A percentile compares a stretch with the other conserved stretches of the same genome.
Evolutionary conservation across 2,113 vertebrate genomes (phyloP).

Genomic region (Anarrhichthys ocellatus): DNA sequence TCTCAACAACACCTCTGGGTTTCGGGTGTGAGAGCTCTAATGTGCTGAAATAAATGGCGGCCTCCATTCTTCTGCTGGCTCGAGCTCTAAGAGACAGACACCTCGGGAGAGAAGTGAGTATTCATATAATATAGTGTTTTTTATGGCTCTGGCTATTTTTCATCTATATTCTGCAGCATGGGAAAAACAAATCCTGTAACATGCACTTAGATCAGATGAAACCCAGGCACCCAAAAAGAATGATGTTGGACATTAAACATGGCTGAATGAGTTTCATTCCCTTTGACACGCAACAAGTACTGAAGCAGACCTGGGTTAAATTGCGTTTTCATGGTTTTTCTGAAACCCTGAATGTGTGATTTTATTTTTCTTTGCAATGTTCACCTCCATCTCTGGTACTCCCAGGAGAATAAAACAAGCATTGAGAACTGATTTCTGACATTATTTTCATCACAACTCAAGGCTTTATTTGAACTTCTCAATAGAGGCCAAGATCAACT

Average conservation of each 20-base stretch:
- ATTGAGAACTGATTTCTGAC: neutral
- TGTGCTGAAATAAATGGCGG: slow-evolving; percentile 63
- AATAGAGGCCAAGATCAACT: neutral
- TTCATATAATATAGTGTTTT: slow-evolving; percentile 35
- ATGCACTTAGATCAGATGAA: slow-evolving; percentile 57
- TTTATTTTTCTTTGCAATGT: neutral
- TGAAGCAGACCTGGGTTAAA: slow-evolving; percentile 37
- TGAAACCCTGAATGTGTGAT: neutral
- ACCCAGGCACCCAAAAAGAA: slow-evolving; percentile 20
- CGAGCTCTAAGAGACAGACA: slow-evolving; percentile 60
- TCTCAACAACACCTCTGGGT: slow-evolving; percentile 65
- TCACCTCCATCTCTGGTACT: neutral
- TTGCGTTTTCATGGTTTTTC: slow-evolving; percentile 11
- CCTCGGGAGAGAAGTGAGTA: slow-evolving; percentile 34
- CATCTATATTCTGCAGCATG: slow-evolving; percentile 34
- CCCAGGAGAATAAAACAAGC: slow-evolving; percentile 1
- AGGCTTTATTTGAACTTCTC: slow-evolving; percentile 6
- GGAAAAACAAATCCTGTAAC: neutral
- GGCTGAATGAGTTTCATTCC: slow-evolving; percentile 41
- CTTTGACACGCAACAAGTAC: slow-evolving; percentile 49
- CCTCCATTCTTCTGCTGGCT: slow-evolving; percentile 38
- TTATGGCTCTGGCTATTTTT: slow-evolving; percentile 51
- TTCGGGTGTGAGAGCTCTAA: slow-evolving; percentile 59
- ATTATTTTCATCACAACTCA: neutral
- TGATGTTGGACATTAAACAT: slow-evolving; percentile 40